phyloP scores from a whole-genome alignment of 2,797 vertebrate species.

The Sciurus carolinensis region DNA sequence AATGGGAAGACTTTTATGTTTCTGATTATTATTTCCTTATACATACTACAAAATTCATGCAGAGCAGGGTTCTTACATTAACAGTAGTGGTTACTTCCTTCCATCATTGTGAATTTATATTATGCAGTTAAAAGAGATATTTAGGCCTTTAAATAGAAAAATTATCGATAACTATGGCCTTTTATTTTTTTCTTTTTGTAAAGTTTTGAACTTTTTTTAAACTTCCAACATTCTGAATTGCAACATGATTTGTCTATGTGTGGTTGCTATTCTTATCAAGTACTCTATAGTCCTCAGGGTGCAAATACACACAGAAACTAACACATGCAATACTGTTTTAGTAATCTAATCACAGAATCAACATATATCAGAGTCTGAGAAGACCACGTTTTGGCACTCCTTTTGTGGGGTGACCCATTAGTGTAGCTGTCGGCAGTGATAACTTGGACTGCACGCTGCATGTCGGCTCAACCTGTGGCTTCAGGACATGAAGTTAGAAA shows the following conservation, averaged over 20 bases:
- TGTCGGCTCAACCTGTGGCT: neutral
- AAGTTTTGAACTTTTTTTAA: neutral
- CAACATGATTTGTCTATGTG: neutral
- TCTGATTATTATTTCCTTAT: neutral
- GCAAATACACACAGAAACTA: neutral
- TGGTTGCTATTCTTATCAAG: neutral
- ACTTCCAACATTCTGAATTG: neutral
- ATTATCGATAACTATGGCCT: neutral
- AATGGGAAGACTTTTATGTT: neutral
- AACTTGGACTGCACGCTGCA: neutral
- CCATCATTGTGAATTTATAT: neutral
- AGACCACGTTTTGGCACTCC: neutral
- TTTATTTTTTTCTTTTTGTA: neutral
- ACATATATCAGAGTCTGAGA: neutral
- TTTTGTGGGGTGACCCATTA: neutral
- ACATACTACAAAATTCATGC: neutral
- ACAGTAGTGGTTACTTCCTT: neutral
- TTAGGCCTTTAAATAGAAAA: neutral
- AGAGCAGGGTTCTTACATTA: neutral
- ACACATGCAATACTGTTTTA: neutral
- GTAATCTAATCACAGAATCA: too few relatives aligned
- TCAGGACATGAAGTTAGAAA: neutral
- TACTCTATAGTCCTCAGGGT: neutral
- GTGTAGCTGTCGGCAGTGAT: neutral
- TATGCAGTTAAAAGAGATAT: neutral